Evolutionary conservation across 2,888 invertebrate species (phyloP), one percentile per base, ranked within the genome.

Genomic region (Neocrepidodera transversa): DNA sequence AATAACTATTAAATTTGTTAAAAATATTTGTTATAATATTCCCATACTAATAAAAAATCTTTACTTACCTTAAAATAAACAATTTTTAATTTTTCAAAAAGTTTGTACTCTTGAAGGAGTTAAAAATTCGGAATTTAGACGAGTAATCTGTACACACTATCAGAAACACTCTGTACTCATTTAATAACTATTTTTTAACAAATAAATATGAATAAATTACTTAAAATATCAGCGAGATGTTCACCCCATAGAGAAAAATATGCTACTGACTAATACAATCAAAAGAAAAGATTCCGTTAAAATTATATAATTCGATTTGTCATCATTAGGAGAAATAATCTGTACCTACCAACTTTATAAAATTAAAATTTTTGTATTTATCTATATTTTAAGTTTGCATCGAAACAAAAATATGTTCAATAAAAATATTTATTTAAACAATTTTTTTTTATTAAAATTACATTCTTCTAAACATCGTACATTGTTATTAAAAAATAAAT

Each of bases 251-350:
- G 23, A 40, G 16, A 54, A 45, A 8, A 13, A 52, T 38, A 14
- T 38, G 40, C 47, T 58, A 58, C 58, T 58, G 52, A 52, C 47
- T 52, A 52, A 52, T 58, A 36, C 5, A 36, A 11, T n/a, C 23
- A 16, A 43, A 20, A 47, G 32, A 36, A 47, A 58, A 11, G 32
- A 40, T 30, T 52, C 38, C 51, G 38, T 58, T 58, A 18, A 28
- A 51, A 47, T 58, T 51, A 58, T 45, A 36, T 52, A 58, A 47
- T 52, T 32, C 8, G 38, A 58, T 58, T 51, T 47, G 20, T 58
- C 58, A 58, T 52, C 20, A 48, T 16, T 18, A n/a, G 10, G 5
- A n/a, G 30, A 6, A 7, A 35, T 54, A 45, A 35, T 26, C 47
- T 54, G 45, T 35, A 16, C 28, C 1, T 18, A 40, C 40, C 40